Evolutionary conservation across 1,140 invertebrate species (phyloP).

Genomic region (Stegodyphus mimosarum): DNA sequence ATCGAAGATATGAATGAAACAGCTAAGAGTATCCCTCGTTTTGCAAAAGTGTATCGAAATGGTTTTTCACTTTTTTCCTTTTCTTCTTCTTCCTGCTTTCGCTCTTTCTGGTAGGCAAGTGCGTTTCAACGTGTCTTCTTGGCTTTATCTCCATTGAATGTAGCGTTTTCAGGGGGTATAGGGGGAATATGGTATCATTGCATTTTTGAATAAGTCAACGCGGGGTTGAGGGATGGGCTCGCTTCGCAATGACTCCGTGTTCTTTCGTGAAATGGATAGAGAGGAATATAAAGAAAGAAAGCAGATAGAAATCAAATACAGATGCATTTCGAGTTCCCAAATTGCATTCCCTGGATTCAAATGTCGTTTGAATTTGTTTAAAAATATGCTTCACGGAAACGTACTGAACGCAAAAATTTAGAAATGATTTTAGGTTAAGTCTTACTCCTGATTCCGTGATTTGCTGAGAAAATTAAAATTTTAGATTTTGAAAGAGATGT

Average conservation of each 20-base stretch:
- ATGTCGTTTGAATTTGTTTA: too few species aligned
- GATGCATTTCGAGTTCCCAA: too few species aligned
- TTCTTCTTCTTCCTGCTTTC: neutral
- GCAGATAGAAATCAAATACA: too few species aligned
- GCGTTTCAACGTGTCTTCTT: constrained; percentile 7
- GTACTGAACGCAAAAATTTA: too few species aligned
- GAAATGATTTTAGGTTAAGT: too few species aligned
- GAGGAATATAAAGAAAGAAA: too few species aligned
- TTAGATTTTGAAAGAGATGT: too few species aligned
- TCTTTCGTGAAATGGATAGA: neutral
- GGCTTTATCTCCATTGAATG: constrained; percentile 20
- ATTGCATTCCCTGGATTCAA: too few species aligned
- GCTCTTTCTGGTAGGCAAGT: neutral
- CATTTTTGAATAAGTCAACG: constrained; percentile 47
- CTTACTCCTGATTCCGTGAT: too few species aligned
- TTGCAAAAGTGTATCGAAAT: constrained; percentile 37
- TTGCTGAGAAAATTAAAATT: too few species aligned
- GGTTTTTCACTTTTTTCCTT: neutral
- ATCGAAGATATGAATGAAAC: constrained; percentile 21
- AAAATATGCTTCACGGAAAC: too few species aligned
- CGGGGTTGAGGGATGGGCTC: constrained; percentile 10
- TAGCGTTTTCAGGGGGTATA: neutral
- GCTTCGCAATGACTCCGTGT: constrained; percentile 6
- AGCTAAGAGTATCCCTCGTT: constrained; percentile 20
- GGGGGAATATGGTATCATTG: constrained; percentile 34